phyloP scores from a whole-genome alignment of 2,113 vertebrate species.

The Odontesthes bonariensis region DNA sequence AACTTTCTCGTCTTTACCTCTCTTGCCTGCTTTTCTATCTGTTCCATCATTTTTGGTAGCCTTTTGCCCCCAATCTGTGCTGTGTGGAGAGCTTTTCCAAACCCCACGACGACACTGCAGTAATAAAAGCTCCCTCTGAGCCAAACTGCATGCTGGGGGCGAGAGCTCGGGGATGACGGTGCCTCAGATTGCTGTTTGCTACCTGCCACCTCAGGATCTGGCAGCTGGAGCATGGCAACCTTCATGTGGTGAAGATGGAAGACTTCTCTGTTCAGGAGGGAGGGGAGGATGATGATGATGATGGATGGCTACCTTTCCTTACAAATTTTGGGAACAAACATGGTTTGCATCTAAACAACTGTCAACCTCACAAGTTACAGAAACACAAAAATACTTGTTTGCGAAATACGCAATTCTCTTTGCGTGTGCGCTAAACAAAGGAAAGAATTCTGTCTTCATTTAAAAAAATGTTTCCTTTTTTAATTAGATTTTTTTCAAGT shows the following conservation, averaged over 20 bases:
- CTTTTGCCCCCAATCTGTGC: slow-evolving; percentile 12
- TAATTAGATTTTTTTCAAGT: too few species aligned
- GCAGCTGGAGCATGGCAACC: slow-evolving; percentile 28
- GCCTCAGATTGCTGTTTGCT: slow-evolving; percentile 31
- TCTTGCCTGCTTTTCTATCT: background rate
- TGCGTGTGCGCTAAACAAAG: too few species aligned
- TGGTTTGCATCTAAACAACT: background rate
- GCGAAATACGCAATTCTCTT: too few species aligned
- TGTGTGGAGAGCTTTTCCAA: slow-evolving; percentile 8
- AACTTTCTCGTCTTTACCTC: slow-evolving; percentile 1
- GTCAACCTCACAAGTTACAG: background rate
- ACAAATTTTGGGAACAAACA: background rate
- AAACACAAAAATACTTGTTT: too few species aligned
- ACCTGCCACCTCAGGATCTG: slow-evolving; percentile 38
- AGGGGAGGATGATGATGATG: slow-evolving; percentile 1
- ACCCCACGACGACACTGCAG: slow-evolving; percentile 13
- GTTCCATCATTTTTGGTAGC: slow-evolving; percentile 13
- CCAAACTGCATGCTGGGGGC: slow-evolving; percentile 12
- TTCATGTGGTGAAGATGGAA: slow-evolving; percentile 21
- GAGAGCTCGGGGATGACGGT: slow-evolving; percentile 25
- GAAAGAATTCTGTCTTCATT: too few species aligned
- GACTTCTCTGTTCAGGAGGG: background rate
- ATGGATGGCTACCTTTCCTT: slow-evolving; percentile 26
- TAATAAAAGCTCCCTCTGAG: slow-evolving; percentile 47
- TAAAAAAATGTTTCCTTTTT: too few species aligned